These are phyloP conservation scores for Heteromormyrus szaboi DNA, from an alignment of 2,797 vertebrate species.

Conservation along the genomic window DNA sequence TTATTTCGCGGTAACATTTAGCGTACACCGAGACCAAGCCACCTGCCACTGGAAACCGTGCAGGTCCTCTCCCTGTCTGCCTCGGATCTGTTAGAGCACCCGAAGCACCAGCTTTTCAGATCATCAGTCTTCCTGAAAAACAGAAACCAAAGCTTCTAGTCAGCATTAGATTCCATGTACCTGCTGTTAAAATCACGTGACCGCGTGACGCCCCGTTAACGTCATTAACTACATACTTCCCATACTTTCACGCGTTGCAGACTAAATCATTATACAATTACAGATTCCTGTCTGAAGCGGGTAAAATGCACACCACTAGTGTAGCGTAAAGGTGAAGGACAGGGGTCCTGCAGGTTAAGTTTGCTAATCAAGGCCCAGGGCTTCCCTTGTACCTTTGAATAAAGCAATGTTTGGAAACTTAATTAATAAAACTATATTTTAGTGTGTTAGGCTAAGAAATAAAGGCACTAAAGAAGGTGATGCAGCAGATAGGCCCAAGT, in stretches of 20 bases:
- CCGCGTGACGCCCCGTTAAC: too few species aligned
- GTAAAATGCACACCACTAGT: neutral
- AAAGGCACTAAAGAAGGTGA: neutral
- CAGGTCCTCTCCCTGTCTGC: neutral
- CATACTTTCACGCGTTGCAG: neutral
- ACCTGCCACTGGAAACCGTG: neutral
- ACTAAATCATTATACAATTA: neutral
- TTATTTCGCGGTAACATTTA: neutral
- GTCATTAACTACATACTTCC: too few species aligned
- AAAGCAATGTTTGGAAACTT: neutral
- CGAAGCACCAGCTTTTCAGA: neutral
- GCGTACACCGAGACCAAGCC: neutral
- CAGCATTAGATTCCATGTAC: neutral
- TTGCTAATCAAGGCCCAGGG: neutral
- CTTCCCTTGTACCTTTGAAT: neutral
- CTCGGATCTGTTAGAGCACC: neutral
- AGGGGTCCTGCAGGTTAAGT: neutral
- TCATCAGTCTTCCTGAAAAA: neutral
- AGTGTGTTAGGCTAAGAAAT: neutral
- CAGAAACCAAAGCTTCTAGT: neutral
- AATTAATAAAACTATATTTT: neutral
- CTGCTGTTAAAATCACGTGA: neutral
- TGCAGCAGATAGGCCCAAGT: neutral
- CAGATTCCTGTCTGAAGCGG: neutral
- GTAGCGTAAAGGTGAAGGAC: neutral